Evolutionary conservation across 1,140 invertebrate genomes (phyloP).

Genomic region (Bombus waltoni): DNA sequence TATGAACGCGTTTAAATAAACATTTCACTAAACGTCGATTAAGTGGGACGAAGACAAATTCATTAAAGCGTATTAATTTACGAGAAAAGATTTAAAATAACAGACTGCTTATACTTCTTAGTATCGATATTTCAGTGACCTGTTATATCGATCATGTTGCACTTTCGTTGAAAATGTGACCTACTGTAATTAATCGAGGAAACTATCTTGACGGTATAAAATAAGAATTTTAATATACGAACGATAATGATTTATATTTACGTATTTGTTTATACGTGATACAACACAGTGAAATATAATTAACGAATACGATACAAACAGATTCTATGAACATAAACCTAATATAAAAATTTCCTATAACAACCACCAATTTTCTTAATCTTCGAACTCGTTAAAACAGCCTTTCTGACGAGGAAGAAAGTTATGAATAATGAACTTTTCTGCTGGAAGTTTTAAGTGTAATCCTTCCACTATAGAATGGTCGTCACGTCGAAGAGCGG

Average conservation of each 20-base stretch:
- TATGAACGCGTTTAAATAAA: not conserved
- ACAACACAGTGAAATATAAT: not conserved
- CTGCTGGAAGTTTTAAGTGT: not conserved
- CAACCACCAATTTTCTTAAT: not conserved
- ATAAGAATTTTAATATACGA: no score
- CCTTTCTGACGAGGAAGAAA: not conserved
- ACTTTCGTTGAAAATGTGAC: rapidly evolving
- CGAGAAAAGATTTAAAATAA: not conserved
- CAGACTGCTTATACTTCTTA: rapidly evolving
- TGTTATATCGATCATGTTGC: not conserved
- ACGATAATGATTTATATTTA: not conserved
- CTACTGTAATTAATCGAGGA: not conserved
- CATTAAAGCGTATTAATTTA: rapidly evolving
- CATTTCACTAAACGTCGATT: no score
- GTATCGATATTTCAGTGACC: not conserved
- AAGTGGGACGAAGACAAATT: not conserved
- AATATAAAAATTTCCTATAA: not conserved
- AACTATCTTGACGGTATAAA: not conserved
- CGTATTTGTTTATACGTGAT: not conserved
- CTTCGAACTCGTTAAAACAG: not conserved
- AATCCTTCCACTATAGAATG: not conserved
- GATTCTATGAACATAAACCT: not conserved
- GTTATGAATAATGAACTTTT: not conserved
- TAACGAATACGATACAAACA: not conserved
- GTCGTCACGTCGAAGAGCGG: slow-evolving; percentile 1